phyloP scores from a whole-genome alignment of 64 coral and sea anemone species.

The Montipora foliosa region DNA sequence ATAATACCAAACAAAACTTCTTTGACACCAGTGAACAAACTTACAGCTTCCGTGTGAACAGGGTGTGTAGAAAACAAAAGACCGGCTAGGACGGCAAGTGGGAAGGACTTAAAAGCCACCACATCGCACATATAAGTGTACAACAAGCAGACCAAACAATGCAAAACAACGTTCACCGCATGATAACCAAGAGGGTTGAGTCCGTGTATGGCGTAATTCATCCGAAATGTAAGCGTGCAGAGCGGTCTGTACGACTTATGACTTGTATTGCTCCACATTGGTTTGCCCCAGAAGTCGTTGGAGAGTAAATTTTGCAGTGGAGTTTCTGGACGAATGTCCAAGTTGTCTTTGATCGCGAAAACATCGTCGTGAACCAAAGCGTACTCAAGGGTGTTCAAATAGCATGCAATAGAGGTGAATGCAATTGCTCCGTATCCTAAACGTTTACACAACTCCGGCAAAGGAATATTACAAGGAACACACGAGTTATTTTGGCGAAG shows the following conservation, averaged over 20 bases:
- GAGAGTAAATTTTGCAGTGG: constrained; percentile 60
- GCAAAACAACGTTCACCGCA: constrained; percentile 74
- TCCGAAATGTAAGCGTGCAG: constrained; percentile 80
- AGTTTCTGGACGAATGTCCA: constrained; percentile 72
- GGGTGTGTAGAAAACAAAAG: constrained; percentile 92
- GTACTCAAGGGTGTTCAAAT: constrained; percentile 66
- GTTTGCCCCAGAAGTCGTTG: constrained; percentile 93
- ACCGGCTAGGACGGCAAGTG: constrained; percentile 48
- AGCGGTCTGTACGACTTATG: constrained; percentile 95
- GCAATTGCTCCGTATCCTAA: constrained; percentile 65
- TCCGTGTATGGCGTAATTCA: constrained; percentile 81
- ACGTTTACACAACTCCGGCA: constrained; percentile 37
- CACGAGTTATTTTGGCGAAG: background rate
- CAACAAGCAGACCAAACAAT: constrained; percentile 69
- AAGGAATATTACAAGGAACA: constrained; percentile 10
- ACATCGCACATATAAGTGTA: constrained; percentile 61
- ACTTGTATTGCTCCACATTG: constrained; percentile 88
- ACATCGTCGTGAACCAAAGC: constrained; percentile 94
- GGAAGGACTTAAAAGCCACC: constrained; percentile 54
- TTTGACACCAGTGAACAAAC: background rate
- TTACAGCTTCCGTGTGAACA: constrained; percentile 96
- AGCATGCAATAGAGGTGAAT: constrained; percentile 53
- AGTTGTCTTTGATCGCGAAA: constrained; percentile 90
- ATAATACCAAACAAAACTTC: background rate
- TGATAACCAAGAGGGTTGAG: constrained; percentile 80